Percentiles rank a stretch among this genome's conserved stretches.
phyloP scores from a whole-genome alignment of 2,888 invertebrate species.

The Lasioglossum pauxillum region DNA sequence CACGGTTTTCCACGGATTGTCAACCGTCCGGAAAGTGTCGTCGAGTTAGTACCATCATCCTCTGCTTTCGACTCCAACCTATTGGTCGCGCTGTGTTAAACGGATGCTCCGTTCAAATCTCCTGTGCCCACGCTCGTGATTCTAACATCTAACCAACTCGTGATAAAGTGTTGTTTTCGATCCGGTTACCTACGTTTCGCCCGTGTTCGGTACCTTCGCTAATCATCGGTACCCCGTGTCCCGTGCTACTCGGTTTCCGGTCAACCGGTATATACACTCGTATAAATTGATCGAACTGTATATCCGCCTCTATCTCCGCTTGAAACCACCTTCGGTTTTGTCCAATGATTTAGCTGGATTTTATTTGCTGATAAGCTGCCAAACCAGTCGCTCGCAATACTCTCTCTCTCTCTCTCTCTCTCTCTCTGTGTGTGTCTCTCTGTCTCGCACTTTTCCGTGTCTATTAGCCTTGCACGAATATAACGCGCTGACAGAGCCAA shows the following conservation, averaged over 20 bases:
- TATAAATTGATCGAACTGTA: background rate
- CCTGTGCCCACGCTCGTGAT: background rate
- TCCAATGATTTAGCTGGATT: background rate
- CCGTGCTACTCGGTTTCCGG: background rate
- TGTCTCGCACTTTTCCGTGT: background rate
- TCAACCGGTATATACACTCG: background rate
- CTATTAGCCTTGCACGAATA: conserved; percentile 10
- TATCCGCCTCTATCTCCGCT: background rate
- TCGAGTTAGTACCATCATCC: background rate
- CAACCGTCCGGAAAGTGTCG: conserved; percentile 16
- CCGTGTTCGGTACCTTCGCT: background rate
- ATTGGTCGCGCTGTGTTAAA: background rate
- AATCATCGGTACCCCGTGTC: background rate
- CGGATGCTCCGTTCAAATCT: background rate
- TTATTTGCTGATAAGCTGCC: conserved; percentile 1
- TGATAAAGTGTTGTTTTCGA: conserved; percentile 6
- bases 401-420: too few species aligned
- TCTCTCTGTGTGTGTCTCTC: too few species aligned
- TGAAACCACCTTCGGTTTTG: conserved; percentile 1
- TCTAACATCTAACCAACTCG: background rate
- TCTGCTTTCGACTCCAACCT: background rate
- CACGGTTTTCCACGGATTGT: conserved; percentile 29
- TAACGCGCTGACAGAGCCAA: conserved; percentile 11
- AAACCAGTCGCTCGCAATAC: background rate
- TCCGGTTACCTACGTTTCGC: background rate